phyloP scores from a whole-genome alignment of 2,888 invertebrate species.

The Eupithecia abbreviata region DNA sequence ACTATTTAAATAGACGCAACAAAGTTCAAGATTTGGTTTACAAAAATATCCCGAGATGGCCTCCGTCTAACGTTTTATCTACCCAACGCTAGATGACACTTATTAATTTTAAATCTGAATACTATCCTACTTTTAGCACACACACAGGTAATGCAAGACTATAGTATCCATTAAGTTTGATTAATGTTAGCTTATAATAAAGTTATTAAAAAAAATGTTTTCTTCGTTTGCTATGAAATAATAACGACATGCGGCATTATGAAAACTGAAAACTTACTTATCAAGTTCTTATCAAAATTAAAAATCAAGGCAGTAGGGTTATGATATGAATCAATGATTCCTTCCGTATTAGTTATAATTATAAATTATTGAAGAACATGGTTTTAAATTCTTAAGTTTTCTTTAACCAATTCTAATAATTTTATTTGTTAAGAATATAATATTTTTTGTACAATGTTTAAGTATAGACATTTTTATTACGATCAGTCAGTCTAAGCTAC shows the following conservation, averaged over 20 bases:
- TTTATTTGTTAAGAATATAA: not conserved
- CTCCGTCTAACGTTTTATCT: not conserved
- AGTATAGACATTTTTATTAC: not conserved
- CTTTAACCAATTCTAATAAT: not conserved
- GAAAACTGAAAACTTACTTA: too few species aligned
- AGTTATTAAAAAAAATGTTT: too few species aligned
- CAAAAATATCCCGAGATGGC: not conserved
- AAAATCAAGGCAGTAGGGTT: too few species aligned
- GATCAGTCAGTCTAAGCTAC: constrained; percentile 19
- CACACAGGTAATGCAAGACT: too few species aligned
- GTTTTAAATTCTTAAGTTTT: not conserved
- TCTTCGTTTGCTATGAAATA: too few species aligned
- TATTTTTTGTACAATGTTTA: not conserved
- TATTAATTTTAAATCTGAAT: not conserved
- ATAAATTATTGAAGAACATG: not conserved
- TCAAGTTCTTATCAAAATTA: too few species aligned
- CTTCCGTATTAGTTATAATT: too few species aligned
- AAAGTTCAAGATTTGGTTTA: not conserved
- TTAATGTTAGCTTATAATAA: too few species aligned
- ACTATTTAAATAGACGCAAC: not conserved
- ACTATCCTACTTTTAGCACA: not conserved
- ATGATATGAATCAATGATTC: too few species aligned
- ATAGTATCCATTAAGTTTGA: too few species aligned
- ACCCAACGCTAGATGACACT: not conserved
- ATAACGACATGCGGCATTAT: too few species aligned